Percentiles rank a stretch among this genome's conserved stretches.
Evolutionary conservation across 2,888 invertebrate species (phyloP).

Genomic region (Drosophila basisetae): DNA sequence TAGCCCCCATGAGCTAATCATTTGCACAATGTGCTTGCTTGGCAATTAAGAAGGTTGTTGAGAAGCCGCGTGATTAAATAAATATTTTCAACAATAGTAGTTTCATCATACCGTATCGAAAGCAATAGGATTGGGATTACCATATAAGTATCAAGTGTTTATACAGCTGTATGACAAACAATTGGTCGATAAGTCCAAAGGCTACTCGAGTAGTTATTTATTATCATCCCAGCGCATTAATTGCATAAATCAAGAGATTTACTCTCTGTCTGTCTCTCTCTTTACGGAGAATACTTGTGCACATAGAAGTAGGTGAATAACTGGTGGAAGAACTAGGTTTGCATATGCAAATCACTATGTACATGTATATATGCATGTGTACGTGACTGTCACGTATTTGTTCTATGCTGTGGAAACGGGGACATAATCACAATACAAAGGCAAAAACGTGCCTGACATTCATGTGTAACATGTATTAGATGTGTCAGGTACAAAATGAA

Average conservation of each 20-base stretch:
- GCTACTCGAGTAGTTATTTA: not conserved
- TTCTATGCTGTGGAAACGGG: not conserved
- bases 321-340: constrained; percentile 14
- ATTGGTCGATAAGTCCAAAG: not conserved
- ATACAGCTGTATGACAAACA: not conserved
- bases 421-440: constrained; percentile 9
- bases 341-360: constrained; percentile 21
- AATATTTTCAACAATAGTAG: not conserved
- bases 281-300: not conserved
- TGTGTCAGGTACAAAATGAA: constrained; percentile 4
- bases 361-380: constrained; percentile 1
- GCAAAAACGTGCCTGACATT: not conserved
- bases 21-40: constrained; percentile 21
- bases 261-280: not conserved
- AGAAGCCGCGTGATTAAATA: not conserved
- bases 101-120: not conserved
- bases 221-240: not conserved
- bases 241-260: not conserved
- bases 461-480: not conserved
- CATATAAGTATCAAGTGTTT: not conserved
- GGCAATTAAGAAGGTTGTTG: constrained; percentile 5
- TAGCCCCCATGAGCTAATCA: constrained; percentile 53
- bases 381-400: constrained; percentile 6
- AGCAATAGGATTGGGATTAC: not conserved
- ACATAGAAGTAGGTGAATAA: not conserved